These are phyloP conservation scores for Suillia variegata DNA, from an alignment of 2,888 invertebrate genomes.

Conservation along the genomic window DNA sequence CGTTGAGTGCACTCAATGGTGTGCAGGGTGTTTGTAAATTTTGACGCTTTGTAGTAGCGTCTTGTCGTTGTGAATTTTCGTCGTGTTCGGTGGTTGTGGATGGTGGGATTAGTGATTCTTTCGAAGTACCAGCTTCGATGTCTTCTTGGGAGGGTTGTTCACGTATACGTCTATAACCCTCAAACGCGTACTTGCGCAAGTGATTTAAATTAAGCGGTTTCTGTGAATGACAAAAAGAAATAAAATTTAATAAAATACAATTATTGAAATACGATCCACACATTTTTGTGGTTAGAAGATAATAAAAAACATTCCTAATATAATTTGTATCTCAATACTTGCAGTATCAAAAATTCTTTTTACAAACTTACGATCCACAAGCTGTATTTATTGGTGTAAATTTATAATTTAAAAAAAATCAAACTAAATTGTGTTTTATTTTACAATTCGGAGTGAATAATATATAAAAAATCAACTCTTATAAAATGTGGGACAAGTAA, in stretches of 20 bases:
- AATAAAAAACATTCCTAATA: too few species aligned
- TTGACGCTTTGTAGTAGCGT: background rate
- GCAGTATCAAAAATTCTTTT: too few species aligned
- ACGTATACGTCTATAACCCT: slow-evolving; percentile 39
- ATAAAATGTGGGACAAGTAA: too few species aligned
- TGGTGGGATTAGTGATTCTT: background rate
- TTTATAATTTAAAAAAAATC: too few species aligned
- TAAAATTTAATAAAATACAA: slow-evolving; percentile 6
- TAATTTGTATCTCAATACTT: too few species aligned
- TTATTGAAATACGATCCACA: background rate
- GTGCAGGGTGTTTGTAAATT: slow-evolving; percentile 16
- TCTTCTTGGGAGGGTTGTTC: slow-evolving; percentile 20
- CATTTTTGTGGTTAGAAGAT: too few species aligned
- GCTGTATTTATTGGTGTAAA: too few species aligned
- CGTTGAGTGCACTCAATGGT: slow-evolving; percentile 18
- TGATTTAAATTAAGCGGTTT: slow-evolving; percentile 41
- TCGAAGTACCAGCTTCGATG: slow-evolving; percentile 38
- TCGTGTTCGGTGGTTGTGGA: background rate
- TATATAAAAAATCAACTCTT: too few species aligned
- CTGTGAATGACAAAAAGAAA: slow-evolving; percentile 27
- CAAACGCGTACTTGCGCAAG: slow-evolving; percentile 43
- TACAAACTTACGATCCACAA: too few species aligned
- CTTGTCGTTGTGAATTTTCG: slow-evolving; percentile 5
- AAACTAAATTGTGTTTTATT: too few species aligned
- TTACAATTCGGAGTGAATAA: too few species aligned